A percentile compares a stretch with the other conserved stretches of the same genome.
phyloP scores from a whole-genome alignment of 2,888 invertebrate species.

The Drosophila parthenogenetica region DNA sequence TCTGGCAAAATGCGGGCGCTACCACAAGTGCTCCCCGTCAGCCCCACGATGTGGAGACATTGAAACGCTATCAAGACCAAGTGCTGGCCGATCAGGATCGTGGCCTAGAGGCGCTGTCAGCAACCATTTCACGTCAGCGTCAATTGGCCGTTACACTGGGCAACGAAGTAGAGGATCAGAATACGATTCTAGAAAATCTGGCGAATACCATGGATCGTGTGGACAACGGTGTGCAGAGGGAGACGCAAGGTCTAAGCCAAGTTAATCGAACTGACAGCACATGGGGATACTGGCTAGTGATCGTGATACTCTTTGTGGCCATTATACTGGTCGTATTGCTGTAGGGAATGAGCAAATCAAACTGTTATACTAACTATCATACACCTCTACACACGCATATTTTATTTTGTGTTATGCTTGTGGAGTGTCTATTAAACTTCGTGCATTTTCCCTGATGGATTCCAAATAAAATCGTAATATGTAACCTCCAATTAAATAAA shows the following conservation, averaged over 20 bases:
- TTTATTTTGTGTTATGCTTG: conserved; percentile 13
- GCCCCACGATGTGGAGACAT: conserved; percentile 83
- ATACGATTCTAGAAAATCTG: conserved; percentile 92
- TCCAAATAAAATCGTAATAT: conserved; percentile 8
- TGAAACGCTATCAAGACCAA: conserved; percentile 87
- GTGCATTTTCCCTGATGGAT: conserved; percentile 6
- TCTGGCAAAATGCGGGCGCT: conserved; percentile 48
- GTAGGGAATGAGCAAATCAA: conserved; percentile 31
- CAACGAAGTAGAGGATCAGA: conserved; percentile 91
- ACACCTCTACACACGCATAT: conserved; percentile 3
- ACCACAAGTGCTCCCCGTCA: conserved; percentile 82
- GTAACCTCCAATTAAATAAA: background rate
- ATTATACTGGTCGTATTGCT: conserved; percentile 87
- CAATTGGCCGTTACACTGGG: conserved; percentile 90
- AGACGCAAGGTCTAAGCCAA: conserved; percentile 88
- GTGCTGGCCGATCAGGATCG: conserved; percentile 91
- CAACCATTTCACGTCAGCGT: conserved; percentile 91
- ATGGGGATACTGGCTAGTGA: conserved; percentile 91
- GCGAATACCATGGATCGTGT: conserved; percentile 90
- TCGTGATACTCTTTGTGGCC: conserved; percentile 88
- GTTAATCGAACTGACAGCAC: conserved; percentile 90
- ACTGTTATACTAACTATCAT: conserved; percentile 13
- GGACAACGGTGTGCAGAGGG: conserved; percentile 88
- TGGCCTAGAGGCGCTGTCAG: conserved; percentile 90
- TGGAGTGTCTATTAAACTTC: background rate